Evolutionary conservation across 2,113 vertebrate genomes (phyloP).

Genomic region (Ochotona princeps): DNA sequence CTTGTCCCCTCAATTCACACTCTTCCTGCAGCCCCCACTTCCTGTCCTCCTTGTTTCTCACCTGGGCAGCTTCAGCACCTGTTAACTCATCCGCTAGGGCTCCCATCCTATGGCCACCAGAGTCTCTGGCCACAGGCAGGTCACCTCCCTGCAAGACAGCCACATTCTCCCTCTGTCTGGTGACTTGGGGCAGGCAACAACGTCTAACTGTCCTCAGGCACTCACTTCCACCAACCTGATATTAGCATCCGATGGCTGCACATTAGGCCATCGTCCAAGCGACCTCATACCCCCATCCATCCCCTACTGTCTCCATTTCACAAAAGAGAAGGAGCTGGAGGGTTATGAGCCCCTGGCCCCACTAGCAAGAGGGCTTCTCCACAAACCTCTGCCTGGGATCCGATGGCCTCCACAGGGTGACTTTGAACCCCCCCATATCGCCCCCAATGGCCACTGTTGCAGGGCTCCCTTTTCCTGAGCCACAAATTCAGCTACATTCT

Average conservation of each 20-base stretch:
- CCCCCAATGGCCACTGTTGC: too few relatives aligned
- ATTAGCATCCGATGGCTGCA: too few relatives aligned
- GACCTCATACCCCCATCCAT: background rate
- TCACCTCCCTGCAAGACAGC: background rate
- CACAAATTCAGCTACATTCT: background rate
- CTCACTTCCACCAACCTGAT: too few relatives aligned
- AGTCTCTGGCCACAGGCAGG: background rate
- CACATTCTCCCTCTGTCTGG: background rate
- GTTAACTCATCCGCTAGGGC: background rate
- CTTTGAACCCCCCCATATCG: accelerated
- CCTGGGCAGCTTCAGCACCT: background rate
- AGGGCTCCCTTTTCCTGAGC: background rate
- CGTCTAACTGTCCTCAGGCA: accelerated
- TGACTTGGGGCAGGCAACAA: background rate
- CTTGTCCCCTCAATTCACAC: too few relatives aligned
- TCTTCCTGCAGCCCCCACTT: background rate
- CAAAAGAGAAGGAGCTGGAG: background rate
- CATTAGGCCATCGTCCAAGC: background rate
- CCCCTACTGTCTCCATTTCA: background rate
- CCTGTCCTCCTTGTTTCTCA: background rate
- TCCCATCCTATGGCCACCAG: background rate
- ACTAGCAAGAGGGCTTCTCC: too few relatives aligned
- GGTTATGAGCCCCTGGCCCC: too few relatives aligned
- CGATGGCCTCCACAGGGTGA: background rate
- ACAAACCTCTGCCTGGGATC: too few relatives aligned